A percentile compares a stretch with the other conserved stretches of the same genome.
These are phyloP conservation scores for Valencia hispanica DNA, from an alignment of 2,797 vertebrate genomes.

Conservation along the genomic window DNA sequence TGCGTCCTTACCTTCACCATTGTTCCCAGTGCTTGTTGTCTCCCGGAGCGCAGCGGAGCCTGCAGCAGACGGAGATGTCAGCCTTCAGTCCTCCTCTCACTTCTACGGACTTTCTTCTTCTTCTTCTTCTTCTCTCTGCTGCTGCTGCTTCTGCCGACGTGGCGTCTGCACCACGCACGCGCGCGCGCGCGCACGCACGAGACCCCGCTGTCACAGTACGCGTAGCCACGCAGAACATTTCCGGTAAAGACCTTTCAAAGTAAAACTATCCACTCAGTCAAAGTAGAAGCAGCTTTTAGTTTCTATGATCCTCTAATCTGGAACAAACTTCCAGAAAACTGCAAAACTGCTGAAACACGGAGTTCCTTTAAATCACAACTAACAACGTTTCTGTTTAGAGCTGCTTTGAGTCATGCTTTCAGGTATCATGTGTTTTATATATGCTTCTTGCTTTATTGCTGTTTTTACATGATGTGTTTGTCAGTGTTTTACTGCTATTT, in stretches of 20 bases:
- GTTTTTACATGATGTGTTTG: no score
- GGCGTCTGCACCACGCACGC: slow-evolving; percentile 62
- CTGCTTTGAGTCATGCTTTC: no score
- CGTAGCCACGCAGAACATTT: not conserved
- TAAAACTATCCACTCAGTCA: slow-evolving; percentile 3
- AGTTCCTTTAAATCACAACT: no score
- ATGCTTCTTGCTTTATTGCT: no score
- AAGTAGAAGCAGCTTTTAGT: no score
- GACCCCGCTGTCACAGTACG: not conserved
- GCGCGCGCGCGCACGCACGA: slow-evolving; percentile 10
- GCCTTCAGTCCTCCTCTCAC: slow-evolving; percentile 23
- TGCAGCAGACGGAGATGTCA: slow-evolving; percentile 18
- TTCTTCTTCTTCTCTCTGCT: slow-evolving; percentile 34
- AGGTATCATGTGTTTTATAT: no score
- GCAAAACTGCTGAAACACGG: no score
- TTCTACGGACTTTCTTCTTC: slow-evolving; percentile 30
- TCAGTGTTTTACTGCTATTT: no score
- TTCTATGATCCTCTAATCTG: no score
- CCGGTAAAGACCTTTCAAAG: slow-evolving; percentile 37
- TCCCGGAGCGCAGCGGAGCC: slow-evolving; percentile 5
- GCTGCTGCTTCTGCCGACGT: slow-evolving; percentile 78
- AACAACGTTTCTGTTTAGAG: no score
- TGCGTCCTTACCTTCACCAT: slow-evolving; percentile 20
- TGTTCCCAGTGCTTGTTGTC: slow-evolving; percentile 7
- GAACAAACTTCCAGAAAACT: no score